Evolutionary conservation across 2,888 invertebrate species (phyloP).

Genomic region (Synanthedon vespiformis): DNA sequence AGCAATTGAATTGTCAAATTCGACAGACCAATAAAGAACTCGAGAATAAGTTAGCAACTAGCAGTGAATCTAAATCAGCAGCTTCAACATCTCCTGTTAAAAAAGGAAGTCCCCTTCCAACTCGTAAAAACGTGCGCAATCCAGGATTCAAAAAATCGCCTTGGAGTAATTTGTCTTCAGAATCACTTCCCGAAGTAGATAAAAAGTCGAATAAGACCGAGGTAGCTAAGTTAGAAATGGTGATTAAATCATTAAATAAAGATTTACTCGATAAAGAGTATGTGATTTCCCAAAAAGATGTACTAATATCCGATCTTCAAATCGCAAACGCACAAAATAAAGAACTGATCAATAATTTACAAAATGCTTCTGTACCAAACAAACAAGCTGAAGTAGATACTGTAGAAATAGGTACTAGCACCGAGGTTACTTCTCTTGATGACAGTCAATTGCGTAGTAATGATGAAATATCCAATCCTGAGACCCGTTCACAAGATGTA

Average conservation of each 20-base stretch:
- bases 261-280: constrained; percentile 61
- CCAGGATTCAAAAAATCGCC: constrained; percentile 58
- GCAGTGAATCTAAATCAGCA: constrained; percentile 32
- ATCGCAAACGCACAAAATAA: constrained; percentile 18
- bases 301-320: constrained; percentile 43
- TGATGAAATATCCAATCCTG: constrained; percentile 1
- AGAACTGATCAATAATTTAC: constrained; percentile 17
- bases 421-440: constrained; percentile 18
- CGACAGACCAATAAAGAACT: constrained; percentile 65
- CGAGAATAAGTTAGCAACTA: constrained; percentile 56
- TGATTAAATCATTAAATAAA: constrained; percentile 59
- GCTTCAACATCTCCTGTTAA: constrained; percentile 32
- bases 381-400: constrained; percentile 13
- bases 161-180: constrained; percentile 53
- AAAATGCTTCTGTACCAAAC: constrained; percentile 4
- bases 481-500: constrained; percentile 5
- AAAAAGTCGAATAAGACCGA: constrained; percentile 47
- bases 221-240: constrained; percentile 38
- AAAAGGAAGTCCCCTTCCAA: constrained; percentile 49
- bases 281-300: constrained; percentile 52
- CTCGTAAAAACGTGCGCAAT: constrained; percentile 50
- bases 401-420: constrained; percentile 31
- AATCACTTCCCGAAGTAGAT: constrained; percentile 46
- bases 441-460: background rate
- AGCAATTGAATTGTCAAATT: constrained; percentile 64